Evolutionary conservation across 37 sponge, comb jelly and placozoan species (phyloP).

Genomic region (Beroe forskalii): DNA sequence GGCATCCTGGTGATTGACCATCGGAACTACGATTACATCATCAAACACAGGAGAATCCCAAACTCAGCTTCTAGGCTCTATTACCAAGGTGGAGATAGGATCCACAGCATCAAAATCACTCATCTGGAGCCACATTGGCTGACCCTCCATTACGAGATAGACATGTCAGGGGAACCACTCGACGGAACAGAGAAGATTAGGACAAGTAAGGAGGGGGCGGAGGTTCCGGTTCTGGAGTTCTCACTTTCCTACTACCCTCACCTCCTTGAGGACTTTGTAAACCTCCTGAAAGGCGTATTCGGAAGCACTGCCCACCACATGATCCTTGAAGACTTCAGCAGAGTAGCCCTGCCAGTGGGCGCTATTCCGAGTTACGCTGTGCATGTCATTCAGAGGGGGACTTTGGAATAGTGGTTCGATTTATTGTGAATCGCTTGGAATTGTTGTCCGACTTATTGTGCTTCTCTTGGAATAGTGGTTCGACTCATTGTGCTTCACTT

Average conservation of each 20-base stretch:
- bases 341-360: background rate
- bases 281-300: background rate
- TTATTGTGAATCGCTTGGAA: no score
- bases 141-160: background rate
- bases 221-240: background rate
- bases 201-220: background rate
- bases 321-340: background rate
- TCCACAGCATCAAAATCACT: background rate
- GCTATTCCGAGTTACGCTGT: slow-evolving; percentile 11
- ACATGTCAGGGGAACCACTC: background rate
- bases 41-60: slow-evolving; percentile 38
- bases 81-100: slow-evolving; percentile 51
- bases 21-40: slow-evolving; percentile 68
- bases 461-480: no score
- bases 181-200: background rate
- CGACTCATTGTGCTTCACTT: no score
- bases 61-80: slow-evolving; percentile 23
- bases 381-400: slow-evolving; percentile 15
- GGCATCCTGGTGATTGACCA: slow-evolving; percentile 66
- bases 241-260: slow-evolving; percentile 38
- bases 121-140: background rate
- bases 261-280: background rate
- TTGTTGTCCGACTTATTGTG: no score
- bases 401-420: background rate
- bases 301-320: background rate